phyloP scores from a whole-genome alignment of 2,888 invertebrate genomes.

The Lasioglossum malachurum region DNA sequence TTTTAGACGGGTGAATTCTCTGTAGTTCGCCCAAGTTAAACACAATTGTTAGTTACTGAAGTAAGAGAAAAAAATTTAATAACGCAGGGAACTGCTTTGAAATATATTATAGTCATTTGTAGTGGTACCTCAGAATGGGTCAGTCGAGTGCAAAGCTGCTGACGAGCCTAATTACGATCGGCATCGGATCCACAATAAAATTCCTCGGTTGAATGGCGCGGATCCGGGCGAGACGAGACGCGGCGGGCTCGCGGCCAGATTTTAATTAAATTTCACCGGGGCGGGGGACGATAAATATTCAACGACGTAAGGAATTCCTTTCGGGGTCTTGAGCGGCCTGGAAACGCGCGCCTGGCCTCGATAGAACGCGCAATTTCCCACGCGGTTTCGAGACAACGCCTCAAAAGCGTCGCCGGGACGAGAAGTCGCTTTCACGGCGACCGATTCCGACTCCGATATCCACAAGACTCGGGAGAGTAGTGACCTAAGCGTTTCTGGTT shows the following conservation, averaged over 20 bases:
- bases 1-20: background rate
- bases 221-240: background rate
- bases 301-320: conserved; percentile 57
- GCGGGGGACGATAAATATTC: conserved; percentile 58
- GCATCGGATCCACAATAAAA: background rate
- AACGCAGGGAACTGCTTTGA: too few species aligned
- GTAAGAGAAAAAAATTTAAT: too few species aligned
- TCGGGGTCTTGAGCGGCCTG: conserved; percentile 39
- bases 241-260: background rate
- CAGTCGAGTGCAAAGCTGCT: background rate
- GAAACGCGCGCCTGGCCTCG: conserved; percentile 35
- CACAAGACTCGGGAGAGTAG: background rate
- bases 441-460: conserved; percentile 6
- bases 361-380: conserved; percentile 60
- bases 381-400: conserved; percentile 39
- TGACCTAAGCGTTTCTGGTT: background rate
- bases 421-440: conserved; percentile 2
- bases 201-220: background rate
- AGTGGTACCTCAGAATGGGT: too few species aligned
- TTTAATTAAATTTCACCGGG: background rate
- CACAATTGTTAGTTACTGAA: too few species aligned
- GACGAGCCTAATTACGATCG: background rate
- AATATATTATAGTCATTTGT: too few species aligned
- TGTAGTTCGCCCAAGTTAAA: too few species aligned
- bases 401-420: background rate